A percentile compares a stretch with the other conserved stretches of the same genome.
Evolutionary conservation across 2,888 invertebrate species (phyloP).

Genomic region (Cantharis rufa): DNA sequence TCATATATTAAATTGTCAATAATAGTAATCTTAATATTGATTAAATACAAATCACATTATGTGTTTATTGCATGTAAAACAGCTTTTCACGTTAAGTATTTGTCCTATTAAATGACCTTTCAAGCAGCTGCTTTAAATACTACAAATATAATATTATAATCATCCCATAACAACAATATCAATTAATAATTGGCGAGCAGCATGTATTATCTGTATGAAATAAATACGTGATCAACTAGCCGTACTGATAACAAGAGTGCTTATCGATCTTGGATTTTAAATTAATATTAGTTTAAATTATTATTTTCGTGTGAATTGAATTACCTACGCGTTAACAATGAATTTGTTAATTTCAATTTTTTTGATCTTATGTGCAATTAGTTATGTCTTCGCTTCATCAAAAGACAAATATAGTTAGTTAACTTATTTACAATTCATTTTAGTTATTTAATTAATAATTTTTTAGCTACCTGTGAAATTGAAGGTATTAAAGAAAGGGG

Average conservation of each 20-base stretch:
- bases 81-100: too few species aligned
- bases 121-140: too few species aligned
- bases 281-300: not conserved
- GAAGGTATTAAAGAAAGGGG: not conserved
- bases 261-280: not conserved
- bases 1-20: too few species aligned
- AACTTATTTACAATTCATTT: not conserved
- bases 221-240: not conserved
- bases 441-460: not conserved
- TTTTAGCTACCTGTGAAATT: slow-evolving; percentile 7
- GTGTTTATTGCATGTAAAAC: too few species aligned
- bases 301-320: not conserved
- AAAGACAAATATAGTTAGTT: not conserved
- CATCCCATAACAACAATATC: not conserved
- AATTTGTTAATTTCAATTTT: not conserved
- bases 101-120: too few species aligned
- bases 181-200: not conserved
- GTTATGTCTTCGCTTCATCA: not conserved
- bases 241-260: not conserved
- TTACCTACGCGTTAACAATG: not conserved
- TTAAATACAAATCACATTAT: too few species aligned
- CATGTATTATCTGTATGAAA: not conserved
- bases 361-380: not conserved
- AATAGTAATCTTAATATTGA: too few species aligned
- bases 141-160: not conserved